Evolutionary conservation across 2,888 invertebrate species (phyloP), one percentile per base, ranked within the genome.

Genomic region (Philonicus albiceps): DNA sequence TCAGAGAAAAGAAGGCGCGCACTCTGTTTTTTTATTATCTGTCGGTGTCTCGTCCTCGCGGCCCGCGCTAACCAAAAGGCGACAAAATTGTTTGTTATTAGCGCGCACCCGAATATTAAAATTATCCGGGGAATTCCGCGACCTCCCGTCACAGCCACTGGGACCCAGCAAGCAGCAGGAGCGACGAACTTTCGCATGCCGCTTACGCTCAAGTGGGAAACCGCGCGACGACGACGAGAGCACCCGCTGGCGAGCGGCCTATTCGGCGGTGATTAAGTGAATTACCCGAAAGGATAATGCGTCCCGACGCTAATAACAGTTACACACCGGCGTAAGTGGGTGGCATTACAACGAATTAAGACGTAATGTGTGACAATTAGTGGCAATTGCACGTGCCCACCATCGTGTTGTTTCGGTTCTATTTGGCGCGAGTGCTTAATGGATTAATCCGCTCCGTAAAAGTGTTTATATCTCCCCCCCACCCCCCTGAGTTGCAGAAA

Each of bases 331-430:
- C 64, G 13, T 84, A 84, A 84, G 84, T 84, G 84, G 84, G 84
- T 73, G 73, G 84, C 72, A 84, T 84, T 84, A 84, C 73, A 83
- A 16, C 34, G 73, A 84, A 84, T 84, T 84, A 84, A 84, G 84
- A 84, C 72, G 73, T 84, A 84, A 84, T 84, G 84, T 84, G 84
- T 84, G 84, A 84, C 84, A 84, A 84, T 84, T 84, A 84, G 84
- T 84, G 73, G 78, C 78, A 30, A 40, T 40, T 84, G 7, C 73
- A 40, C 84, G 72, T 27, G 78, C 19, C 19, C 37, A n/a, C n/a
- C n/a, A n/a, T n/a, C 49, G 78, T 27, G 49, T 22, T 76, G 13
- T 76, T 40, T 37, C 37, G 37, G 37, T 37, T 13, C 16, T 78
- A 43, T 53, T n/a, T 40, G n/a, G 49, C 64, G 30, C 53, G 78